Percentiles rank a stretch among this genome's conserved stretches.
phyloP scores from a whole-genome alignment of 2,888 invertebrate species.

The Eucera pruinosa region DNA sequence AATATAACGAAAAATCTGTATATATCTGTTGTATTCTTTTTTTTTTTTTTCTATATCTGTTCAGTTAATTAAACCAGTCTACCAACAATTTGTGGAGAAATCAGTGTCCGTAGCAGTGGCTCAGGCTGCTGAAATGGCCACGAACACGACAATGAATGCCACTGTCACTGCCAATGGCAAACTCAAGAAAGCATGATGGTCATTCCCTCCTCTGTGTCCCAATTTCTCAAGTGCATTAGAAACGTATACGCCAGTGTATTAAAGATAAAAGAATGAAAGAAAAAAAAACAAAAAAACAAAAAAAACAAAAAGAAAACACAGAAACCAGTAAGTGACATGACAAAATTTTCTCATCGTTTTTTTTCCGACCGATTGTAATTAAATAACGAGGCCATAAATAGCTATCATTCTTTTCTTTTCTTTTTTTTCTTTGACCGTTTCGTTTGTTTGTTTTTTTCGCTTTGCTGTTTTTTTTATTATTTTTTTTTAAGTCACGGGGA shows the following conservation, averaged over 20 bases:
- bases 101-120: constrained; percentile 93
- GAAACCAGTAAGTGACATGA: constrained; percentile 70
- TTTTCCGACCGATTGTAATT: constrained; percentile 38
- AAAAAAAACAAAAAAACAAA: too few species aligned
- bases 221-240: constrained; percentile 53
- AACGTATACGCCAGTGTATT: constrained; percentile 61
- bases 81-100: constrained; percentile 92
- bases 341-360: constrained; percentile 64
- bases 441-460: too few species aligned
- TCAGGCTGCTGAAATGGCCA: constrained; percentile 90
- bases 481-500: constrained; percentile 55
- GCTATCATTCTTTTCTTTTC: too few species aligned
- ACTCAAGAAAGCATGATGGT: constrained; percentile 87
- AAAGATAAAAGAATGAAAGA: too few species aligned
- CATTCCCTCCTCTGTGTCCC: constrained; percentile 66
- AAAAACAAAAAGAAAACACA: too few species aligned
- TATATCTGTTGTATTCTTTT: too few species aligned
- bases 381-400: constrained; percentile 61
- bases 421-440: too few species aligned
- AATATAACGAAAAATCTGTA: too few species aligned
- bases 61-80: constrained; percentile 93
- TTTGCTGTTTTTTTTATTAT: too few species aligned
- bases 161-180: constrained; percentile 86
- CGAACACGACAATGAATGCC: constrained; percentile 85
- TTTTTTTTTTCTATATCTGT: constrained; percentile 74